A percentile compares a stretch with the other conserved stretches of the same genome.
These are phyloP conservation scores for Saccostrea glomerata DNA, from an alignment of 1,140 invertebrate genomes.

Conservation along the genomic window DNA sequence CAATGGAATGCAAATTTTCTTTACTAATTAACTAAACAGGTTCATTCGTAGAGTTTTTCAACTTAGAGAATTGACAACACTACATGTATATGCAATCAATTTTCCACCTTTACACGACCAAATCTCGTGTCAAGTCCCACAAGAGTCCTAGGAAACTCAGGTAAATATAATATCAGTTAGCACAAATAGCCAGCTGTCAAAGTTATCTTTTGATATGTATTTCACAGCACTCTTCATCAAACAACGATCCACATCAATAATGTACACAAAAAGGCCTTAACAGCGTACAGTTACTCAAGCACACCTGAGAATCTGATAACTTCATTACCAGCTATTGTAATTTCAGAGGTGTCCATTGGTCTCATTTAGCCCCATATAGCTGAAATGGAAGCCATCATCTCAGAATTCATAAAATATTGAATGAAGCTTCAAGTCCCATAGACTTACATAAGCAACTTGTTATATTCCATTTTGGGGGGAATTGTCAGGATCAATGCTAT, in stretches of 20 bases:
- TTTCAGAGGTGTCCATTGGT: background rate
- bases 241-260: background rate
- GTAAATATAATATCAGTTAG: constrained; percentile 26
- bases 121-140: background rate
- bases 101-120: background rate
- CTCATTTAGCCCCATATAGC: background rate
- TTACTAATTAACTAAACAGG: background rate
- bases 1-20: constrained; percentile 18
- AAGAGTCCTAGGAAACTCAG: background rate
- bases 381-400: background rate
- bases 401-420: background rate
- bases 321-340: constrained; percentile 17
- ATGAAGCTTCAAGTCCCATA: background rate
- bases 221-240: constrained; percentile 12
- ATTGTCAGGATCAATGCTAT: constrained; percentile 2
- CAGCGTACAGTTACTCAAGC: background rate
- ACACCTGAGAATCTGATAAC: background rate
- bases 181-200: constrained; percentile 24
- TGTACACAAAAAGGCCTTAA: constrained; percentile 12
- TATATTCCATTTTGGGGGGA: constrained; percentile 22
- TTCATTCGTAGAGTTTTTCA: background rate
- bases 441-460: constrained; percentile 23
- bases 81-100: background rate
- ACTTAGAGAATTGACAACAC: background rate
- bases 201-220: constrained; percentile 31